Evolutionary conservation across 1,140 invertebrate species (phyloP), one percentile per base, ranked within the genome.

Genomic region (Chlorops oryzae): DNA sequence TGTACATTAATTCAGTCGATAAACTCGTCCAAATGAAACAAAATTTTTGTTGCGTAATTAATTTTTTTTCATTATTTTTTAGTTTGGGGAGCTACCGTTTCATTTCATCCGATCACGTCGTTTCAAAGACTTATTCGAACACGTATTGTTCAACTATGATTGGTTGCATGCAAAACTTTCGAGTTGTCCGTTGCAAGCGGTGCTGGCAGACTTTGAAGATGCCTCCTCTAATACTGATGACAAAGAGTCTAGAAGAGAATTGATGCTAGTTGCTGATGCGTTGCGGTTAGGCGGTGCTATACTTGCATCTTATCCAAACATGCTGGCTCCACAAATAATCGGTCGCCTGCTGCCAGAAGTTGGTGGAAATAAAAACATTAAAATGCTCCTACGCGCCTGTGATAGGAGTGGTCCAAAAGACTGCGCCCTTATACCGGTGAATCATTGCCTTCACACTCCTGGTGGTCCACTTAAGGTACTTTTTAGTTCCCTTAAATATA

Each of bases 101-200:
- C 96, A 98, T 66, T 74, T 98, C 59, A 84, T 98, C 0, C 78
- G 94, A 13, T 87, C 94, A 0, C 82, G 88, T 46, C 81, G 95
- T 21, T 95, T 93, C 63, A 87, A 90, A 50, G 94, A 98, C 74
- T 76, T 98, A 0, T 96, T 95, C 69, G 83, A 89, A 43, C 83
- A 95, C 61, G 93, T 97, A 9, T 78, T 98, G 1, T 99, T 98
- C 73, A 97, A 97, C 73, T 99, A 98, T 68, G 85, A 94, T 55
- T 99, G 95, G 92, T 77, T 99, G 0, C 92, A 97, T 67, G 93
- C 94, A 0, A 98, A 98, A 73, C 75, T 98, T 2, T 88, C 86
- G 52, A 92, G 91, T 52, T 97, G 95, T 70, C 94, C 96, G 1
- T 77, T 99, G 2, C 95, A 96, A 77, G 85, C 92, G 0, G 86